Percentiles rank a stretch among this genome's conserved stretches.
phyloP scores from a whole-genome alignment of 2,888 invertebrate species.

The Erebia palarica region DNA sequence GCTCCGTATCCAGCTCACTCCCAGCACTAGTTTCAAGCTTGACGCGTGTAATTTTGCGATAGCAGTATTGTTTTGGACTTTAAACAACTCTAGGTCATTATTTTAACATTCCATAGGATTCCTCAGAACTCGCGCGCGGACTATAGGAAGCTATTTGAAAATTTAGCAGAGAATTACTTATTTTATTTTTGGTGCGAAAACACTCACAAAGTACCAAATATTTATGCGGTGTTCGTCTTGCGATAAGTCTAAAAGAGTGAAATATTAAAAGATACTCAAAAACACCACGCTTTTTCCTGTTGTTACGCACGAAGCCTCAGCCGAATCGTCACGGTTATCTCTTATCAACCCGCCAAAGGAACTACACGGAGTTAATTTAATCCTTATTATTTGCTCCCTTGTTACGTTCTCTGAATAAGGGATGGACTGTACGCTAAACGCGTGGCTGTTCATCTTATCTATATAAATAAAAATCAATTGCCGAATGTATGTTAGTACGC shows the following conservation, averaged over 20 bases:
- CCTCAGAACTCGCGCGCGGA: too few relatives aligned
- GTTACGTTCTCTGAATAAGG: not conserved
- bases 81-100: too few relatives aligned
- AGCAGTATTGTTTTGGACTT: too few relatives aligned
- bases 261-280: constrained; percentile 3
- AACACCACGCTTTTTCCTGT: constrained; percentile 11
- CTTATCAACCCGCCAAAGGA: constrained; percentile 6
- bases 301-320: not conserved
- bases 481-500: too few relatives aligned
- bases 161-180: not conserved
- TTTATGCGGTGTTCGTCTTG: constrained; percentile 4
- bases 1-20: too few relatives aligned
- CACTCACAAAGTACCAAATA: not conserved
- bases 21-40: too few relatives aligned
- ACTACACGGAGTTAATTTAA: not conserved
- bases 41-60: too few relatives aligned
- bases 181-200: constrained; percentile 6
- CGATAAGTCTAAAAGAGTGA: not conserved
- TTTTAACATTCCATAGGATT: too few relatives aligned
- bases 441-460: too few relatives aligned
- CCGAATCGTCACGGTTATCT: constrained; percentile 11
- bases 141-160: too few relatives aligned
- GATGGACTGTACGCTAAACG: too few relatives aligned
- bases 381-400: not conserved
- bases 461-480: too few relatives aligned